Evolutionary conservation across 2,797 vertebrate species (phyloP).

Genomic region (Tenualosa thibaudeaui): DNA sequence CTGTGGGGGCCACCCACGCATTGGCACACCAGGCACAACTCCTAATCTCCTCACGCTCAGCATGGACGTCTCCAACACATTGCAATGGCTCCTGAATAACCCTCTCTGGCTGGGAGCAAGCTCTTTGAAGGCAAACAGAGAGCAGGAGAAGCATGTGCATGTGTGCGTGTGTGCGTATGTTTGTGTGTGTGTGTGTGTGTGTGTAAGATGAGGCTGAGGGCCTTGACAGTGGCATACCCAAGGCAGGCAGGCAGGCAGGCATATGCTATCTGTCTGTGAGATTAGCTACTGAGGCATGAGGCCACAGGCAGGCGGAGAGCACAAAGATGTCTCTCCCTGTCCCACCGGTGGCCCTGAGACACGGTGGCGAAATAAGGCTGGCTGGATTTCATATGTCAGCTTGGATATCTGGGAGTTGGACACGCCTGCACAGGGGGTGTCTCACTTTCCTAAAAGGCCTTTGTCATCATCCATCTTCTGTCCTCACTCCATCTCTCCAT

Average conservation of each 20-base stretch:
- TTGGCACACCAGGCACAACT: background rate
- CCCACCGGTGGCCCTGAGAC: background rate
- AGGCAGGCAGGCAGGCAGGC: background rate
- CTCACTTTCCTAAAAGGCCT: background rate
- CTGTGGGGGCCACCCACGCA: background rate
- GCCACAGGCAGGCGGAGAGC: background rate
- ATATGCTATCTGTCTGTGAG: background rate
- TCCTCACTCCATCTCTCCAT: background rate
- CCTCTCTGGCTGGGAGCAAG: background rate
- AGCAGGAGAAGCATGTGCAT: background rate
- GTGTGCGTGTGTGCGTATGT: background rate
- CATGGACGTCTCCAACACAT: background rate
- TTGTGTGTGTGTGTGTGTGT: background rate
- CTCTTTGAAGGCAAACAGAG: background rate
- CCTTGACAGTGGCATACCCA: background rate
- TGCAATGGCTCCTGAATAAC: background rate
- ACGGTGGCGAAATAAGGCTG: background rate
- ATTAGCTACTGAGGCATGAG: constrained; percentile 12
- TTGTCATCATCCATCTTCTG: background rate
- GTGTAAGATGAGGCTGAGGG: background rate
- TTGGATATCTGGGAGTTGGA: background rate
- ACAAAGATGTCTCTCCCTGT: background rate
- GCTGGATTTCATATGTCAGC: background rate
- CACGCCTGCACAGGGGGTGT: background rate
- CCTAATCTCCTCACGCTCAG: background rate